A percentile compares a stretch with the other conserved stretches of the same genome.
Conservation (phyloP, 35 echinoderm and acorn worm species). For the Heliocidaris erythrogramma region DNA sequence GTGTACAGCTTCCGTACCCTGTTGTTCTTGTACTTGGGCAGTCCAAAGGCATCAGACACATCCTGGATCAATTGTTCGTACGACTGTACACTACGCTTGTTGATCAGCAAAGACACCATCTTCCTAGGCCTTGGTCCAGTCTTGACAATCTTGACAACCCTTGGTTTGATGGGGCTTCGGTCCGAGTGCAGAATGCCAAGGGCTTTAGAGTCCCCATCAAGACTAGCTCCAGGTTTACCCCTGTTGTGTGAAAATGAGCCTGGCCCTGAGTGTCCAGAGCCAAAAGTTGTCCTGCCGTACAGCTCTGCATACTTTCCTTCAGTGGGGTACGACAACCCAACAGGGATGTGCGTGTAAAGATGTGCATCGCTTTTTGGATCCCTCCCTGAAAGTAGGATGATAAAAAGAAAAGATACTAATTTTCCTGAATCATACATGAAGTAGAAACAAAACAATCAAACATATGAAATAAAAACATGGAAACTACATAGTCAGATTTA, state of each 20-base stretch:
- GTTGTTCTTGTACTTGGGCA: slow-evolving; percentile 83
- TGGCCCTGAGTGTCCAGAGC: slow-evolving; percentile 56
- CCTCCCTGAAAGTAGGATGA: slow-evolving; percentile 58
- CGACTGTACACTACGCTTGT: slow-evolving; percentile 86
- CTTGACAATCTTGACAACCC: slow-evolving; percentile 88
- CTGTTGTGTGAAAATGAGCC: slow-evolving; percentile 67
- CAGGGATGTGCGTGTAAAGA: slow-evolving; percentile 49
- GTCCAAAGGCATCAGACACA: slow-evolving; percentile 87
- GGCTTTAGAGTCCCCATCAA: slow-evolving; percentile 49
- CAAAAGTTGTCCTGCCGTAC: slow-evolving; percentile 57
- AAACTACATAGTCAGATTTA: not conserved
- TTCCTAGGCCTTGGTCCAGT: slow-evolving; percentile 75
- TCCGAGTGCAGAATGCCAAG: slow-evolving; percentile 55
- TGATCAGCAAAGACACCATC: slow-evolving; percentile 84
- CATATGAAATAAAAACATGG: not conserved
- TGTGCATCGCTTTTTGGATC: slow-evolving; percentile 39
- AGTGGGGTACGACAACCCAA: slow-evolving; percentile 79
- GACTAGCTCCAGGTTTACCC: slow-evolving; percentile 36
- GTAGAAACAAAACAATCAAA: not conserved
- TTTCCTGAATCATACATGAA: not conserved
- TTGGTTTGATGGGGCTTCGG: slow-evolving; percentile 67
- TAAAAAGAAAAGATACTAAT: not conserved
- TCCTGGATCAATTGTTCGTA: slow-evolving; percentile 87
- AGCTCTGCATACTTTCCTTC: slow-evolving; percentile 87
- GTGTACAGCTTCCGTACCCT: slow-evolving; percentile 86